Conservation (phyloP, 92 coral and sea anemone species). For the Palythoa heliodiscus region DNA sequence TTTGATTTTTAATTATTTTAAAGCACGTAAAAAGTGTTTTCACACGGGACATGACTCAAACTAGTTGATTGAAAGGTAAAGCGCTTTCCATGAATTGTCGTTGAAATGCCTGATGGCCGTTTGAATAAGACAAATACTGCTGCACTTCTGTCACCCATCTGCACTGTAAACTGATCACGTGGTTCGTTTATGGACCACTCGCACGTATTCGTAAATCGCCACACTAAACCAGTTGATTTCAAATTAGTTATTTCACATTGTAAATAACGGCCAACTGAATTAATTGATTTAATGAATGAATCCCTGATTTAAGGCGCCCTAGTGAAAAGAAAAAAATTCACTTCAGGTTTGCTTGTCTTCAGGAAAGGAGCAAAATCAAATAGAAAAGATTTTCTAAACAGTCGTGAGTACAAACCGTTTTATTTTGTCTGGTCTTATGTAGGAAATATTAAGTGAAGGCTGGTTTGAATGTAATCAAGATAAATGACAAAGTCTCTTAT, state of each 20-base stretch:
- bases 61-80: constrained; percentile 25
- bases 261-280: constrained; percentile 87
- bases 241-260: constrained; percentile 87
- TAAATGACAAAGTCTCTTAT: constrained; percentile 19
- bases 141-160: constrained; percentile 39
- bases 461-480: constrained; percentile 17
- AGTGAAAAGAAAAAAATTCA: constrained; percentile 55
- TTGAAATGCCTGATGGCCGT: constrained; percentile 35
- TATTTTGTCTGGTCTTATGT: background rate
- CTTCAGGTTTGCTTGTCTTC: constrained; percentile 42
- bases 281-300: constrained; percentile 90
- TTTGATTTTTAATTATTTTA: background rate
- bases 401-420: constrained; percentile 30
- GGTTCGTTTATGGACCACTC: background rate
- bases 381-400: background rate
- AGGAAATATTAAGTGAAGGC: background rate
- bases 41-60: background rate
- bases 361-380: constrained; percentile 40
- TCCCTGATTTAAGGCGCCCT: constrained; percentile 68
- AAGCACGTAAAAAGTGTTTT: background rate
- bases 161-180: constrained; percentile 36
- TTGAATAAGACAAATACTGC: constrained; percentile 19
- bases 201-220: constrained; percentile 27
- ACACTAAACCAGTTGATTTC: constrained; percentile 67
- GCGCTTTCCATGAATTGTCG: constrained; percentile 15